Evolutionary conservation across 2,888 invertebrate genomes (phyloP), one percentile per base, ranked within the genome.

Genomic region (Stegana nigrithorax): DNA sequence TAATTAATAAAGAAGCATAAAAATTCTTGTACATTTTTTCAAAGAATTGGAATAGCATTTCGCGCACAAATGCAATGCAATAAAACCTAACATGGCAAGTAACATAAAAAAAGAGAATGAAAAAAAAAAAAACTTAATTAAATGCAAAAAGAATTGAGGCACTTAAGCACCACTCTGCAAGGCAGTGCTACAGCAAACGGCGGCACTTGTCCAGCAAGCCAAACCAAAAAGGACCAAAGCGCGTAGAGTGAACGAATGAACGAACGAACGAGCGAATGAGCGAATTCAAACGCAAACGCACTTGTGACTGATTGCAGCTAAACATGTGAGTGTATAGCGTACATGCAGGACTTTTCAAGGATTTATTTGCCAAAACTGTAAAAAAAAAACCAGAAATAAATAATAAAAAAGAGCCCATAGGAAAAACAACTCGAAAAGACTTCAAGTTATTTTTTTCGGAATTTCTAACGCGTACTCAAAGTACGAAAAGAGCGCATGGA

Each of bases 381-480:
- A 45, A 45, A 45, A 45, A 45, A 21, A 17, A 23, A 45, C 6
- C 7, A 8, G 1, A 45, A 45, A 7, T 10, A 4, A 47, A 47
- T 23, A 23, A 47, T 21, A 55, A 21, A n/a, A n/a, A n/a, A n/a
- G n/a, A n/a, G n/a, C n/a, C n/a, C n/a, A n/a, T n/a, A n/a, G n/a
- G n/a, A n/a, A n/a, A n/a, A n/a, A n/a, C n/a, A n/a, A n/a, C n/a
- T n/a, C n/a, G n/a, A n/a, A n/a, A n/a, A n/a, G n/a, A 32, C 26
- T 55, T 32, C 32, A 32, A 55, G 19, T 21, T 55, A 55, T 76
- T 76, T 75, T 76, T 76, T 78, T 76, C 78, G 68, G 60, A 78
- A 78, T 73, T 76, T 76, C 75, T 76, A 76, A 76, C 75, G 68
- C 67, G 69, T 72, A 74, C 75, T 76, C 74, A 72, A 70, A 75